Base-by-base conservation (phyloP, 2,113 vertebrate species). In the Hippocampus abdominalis region DNA sequence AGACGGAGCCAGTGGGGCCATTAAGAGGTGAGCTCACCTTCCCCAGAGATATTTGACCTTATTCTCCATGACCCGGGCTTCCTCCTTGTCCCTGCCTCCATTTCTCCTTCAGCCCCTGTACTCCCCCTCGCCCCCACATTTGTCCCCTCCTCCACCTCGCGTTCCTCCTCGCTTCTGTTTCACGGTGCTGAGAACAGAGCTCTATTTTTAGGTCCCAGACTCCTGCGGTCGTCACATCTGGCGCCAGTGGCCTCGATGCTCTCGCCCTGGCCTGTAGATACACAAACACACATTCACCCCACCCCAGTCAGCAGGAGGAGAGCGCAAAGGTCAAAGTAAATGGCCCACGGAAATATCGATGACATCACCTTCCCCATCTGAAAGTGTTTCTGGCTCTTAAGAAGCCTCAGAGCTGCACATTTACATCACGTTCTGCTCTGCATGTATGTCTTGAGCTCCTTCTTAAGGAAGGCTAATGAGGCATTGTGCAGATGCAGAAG, bases 171-270 rank as follows among this genome's bases (percentile, higher is more conserved):
- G 77, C 84, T 70, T 80, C 73, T 81, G 73, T 89, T 89, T 89
- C 80, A 86, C 72, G 84, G 70, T 87, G 89, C 82, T 88, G 90
- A 92, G 85, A 91, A 90, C 92, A 90, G 83, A 87, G 75, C 85
- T 85, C 89, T 93, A 93, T 92, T 90, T 93, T 92, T 93, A 92
- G 90, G 78, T n/a, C 42, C 80, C 84, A 88, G 87, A 88, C 87
- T 90, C 86, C 88, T 90, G 92, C 83, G 90, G 92, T 93, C 88
- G 77, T 93, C 89, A 93, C 92, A 92, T 92, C 91, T 93, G 92
- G 91, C 87, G 91, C 92, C 91, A 89, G 89, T 84, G 84, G 88
- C 88, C 87, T 83, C 69, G 51, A 80, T 85, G 81, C 85, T 84
- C 84, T 89, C 85, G 83, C 84, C 81, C 84, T 63, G 67, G 78